Evolutionary conservation across 2,797 vertebrate genomes (phyloP), one percentile per base, ranked within the genome.

Genomic region (Sciaenops ocellatus): DNA sequence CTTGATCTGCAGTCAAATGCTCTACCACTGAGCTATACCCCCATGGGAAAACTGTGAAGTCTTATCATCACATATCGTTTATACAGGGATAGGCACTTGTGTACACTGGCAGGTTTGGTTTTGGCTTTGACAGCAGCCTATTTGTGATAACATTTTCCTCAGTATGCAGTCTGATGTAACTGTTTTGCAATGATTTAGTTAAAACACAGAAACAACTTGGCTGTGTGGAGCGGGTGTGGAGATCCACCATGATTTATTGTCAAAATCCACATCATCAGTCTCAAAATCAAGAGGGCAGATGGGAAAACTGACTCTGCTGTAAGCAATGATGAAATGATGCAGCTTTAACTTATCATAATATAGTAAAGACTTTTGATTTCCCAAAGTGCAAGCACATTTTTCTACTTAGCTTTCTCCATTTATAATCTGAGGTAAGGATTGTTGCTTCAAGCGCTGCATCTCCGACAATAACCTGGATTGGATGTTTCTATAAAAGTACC

Each of bases 1-100:
- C 88, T 94, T 93, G 92, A 94, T 92, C 93, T 94, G 91, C 92
- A 94, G 91, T 94, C 91, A 93, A 94, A 93, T 92, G 91, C 91
- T 93, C 93, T 93, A 91, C 93, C 92, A 92, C 93, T 95, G 93
- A 94, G 93, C 92, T 93, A 94, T 89, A 95, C 93, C 94, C 94
- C 94, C 94, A 44, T 9, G 1, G 8, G 8, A 9, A 1, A 8
- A 9, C 13, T 1, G 0, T 1, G 1, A 0, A 0, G 0, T 1
- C 1, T 7, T 28, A 71, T 47, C 55, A 62, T 10, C 0, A 9
- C 0, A 22, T 0, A 34, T 15, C 2, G 1, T 74, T 83, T 44
- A 8, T 5, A 20, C 7, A 61, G 13, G 0, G 3, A 22, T 2
- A 4, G 11, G 15, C 7, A 6, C 3, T 20, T 41, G 6, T 63